A percentile compares a stretch with the other conserved stretches of the same genome.
Evolutionary conservation across 1,140 invertebrate species (phyloP).

Genomic region (Diorhabda carinulata): DNA sequence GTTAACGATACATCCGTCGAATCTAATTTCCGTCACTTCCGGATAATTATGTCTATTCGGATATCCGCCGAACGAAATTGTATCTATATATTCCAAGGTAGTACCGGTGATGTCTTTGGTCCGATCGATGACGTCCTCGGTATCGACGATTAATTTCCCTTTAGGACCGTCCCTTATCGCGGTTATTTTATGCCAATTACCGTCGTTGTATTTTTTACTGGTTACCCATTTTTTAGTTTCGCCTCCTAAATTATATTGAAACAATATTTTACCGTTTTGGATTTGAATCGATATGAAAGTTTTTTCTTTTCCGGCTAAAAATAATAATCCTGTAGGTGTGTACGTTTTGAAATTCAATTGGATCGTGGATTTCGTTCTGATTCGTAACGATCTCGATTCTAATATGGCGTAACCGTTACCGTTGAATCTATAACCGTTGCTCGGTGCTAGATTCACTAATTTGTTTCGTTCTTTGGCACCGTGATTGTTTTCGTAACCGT

Average conservation of each 20-base stretch:
- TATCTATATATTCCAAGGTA: slow-evolving; percentile 43
- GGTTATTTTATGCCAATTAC: slow-evolving; percentile 75
- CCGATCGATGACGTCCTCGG: slow-evolving; percentile 46
- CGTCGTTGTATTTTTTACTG: slow-evolving; percentile 69
- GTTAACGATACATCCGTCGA: slow-evolving; percentile 91
- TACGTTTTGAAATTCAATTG: slow-evolving; percentile 82
- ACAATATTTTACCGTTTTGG: slow-evolving; percentile 66
- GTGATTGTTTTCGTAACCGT: slow-evolving; percentile 70
- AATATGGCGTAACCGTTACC: slow-evolving; percentile 79
- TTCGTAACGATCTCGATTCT: slow-evolving; percentile 54
- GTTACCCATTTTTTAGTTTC: slow-evolving; percentile 50
- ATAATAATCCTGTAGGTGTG: slow-evolving; percentile 80
- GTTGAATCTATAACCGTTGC: slow-evolving; percentile 77
- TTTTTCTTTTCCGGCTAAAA: slow-evolving; percentile 69
- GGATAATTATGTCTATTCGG: slow-evolving; percentile 62
- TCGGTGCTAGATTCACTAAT: slow-evolving; percentile 58
- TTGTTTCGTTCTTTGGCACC: slow-evolving; percentile 69
- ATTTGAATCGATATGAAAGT: slow-evolving; percentile 85
- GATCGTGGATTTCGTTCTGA: slow-evolving; percentile 57
- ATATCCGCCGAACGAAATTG: slow-evolving; percentile 88
- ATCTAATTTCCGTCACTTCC: slow-evolving; percentile 68
- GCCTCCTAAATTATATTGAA: slow-evolving; percentile 64
- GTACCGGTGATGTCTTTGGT: slow-evolving; percentile 44
- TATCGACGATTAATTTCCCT: slow-evolving; percentile 69
- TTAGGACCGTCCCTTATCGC: slow-evolving; percentile 62